A percentile compares a stretch with the other conserved stretches of the same genome.
phyloP scores from a whole-genome alignment of 2,888 invertebrate species.

The Cistogaster globosa region DNA sequence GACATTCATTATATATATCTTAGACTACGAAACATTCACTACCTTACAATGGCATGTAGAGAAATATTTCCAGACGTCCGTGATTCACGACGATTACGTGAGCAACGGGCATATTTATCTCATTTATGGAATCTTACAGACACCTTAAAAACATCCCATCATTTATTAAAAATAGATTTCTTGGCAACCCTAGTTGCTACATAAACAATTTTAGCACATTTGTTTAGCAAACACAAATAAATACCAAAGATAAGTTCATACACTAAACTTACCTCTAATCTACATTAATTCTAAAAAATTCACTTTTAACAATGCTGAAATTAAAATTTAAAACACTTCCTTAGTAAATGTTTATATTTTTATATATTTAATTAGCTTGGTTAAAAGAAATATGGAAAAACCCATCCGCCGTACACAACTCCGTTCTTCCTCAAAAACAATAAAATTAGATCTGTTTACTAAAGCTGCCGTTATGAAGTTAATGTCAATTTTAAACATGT shows the following conservation, averaged over 20 bases:
- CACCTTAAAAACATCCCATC: neutral
- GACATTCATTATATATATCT: too few relatives aligned
- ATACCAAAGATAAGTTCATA: neutral
- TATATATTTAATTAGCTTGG: neutral
- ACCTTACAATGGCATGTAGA: too few relatives aligned
- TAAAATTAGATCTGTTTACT: conserved; percentile 62
- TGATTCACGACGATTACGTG: too few relatives aligned
- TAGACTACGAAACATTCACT: too few relatives aligned
- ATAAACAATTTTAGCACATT: conserved; percentile 46
- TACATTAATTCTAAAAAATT: neutral
- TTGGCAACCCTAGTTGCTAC: conserved; percentile 51
- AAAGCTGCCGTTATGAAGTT: neutral
- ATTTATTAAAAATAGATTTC: neutral
- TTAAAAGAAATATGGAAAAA: neutral
- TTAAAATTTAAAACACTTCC: neutral
- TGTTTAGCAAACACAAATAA: neutral
- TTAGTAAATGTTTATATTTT: neutral
- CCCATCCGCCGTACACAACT: conserved; percentile 46
- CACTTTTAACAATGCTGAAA: neutral
- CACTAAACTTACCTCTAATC: conserved; percentile 19
- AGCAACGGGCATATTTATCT: too few relatives aligned
- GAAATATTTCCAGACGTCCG: too few relatives aligned
- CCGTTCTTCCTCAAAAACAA: conserved; percentile 51
- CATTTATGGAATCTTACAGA: too few relatives aligned
- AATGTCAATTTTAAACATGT: neutral